Percentiles rank a stretch among this genome's conserved stretches.
Conservation (phyloP, 2,113 vertebrate species). For the Notarius quadriscutis region DNA sequence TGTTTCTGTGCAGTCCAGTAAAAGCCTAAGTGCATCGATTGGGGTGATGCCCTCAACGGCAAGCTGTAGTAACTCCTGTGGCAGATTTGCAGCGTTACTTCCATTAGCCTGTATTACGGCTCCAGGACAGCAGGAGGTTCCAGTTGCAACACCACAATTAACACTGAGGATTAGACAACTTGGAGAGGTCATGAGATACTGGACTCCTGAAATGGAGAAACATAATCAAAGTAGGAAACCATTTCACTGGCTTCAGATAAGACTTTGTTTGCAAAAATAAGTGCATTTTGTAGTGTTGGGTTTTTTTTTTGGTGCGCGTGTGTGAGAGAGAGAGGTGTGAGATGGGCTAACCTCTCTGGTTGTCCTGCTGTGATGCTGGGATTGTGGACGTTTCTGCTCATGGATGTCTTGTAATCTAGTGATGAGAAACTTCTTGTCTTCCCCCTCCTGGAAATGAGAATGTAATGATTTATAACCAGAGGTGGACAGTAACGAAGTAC, state of each 20-base stretch:
- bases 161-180: neutral
- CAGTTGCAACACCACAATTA: neutral
- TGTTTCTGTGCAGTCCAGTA: neutral
- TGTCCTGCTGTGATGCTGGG: slow-evolving; percentile 38
- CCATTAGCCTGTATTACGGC: neutral
- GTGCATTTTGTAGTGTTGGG: neutral
- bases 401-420: slow-evolving; percentile 78
- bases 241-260: neutral
- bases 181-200: slow-evolving; percentile 33
- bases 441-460: slow-evolving; percentile 77
- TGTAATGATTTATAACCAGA: neutral
- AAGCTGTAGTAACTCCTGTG: neutral
- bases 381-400: slow-evolving; percentile 55
- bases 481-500: no score
- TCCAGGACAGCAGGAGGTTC: slow-evolving; percentile 5
- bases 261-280: slow-evolving; percentile 43
- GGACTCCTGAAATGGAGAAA: slow-evolving; percentile 38
- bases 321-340: neutral
- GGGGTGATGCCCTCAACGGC: neutral
- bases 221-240: neutral
- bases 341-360: slow-evolving; percentile 53
- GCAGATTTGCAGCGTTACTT: neutral
- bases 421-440: slow-evolving; percentile 89
- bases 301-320: neutral
- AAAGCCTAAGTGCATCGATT: neutral